Percentiles rank a stretch among this genome's conserved stretches.
These are phyloP conservation scores for Alfaro cultratus DNA, from an alignment of 2,797 vertebrate genomes.

Conservation along the genomic window DNA sequence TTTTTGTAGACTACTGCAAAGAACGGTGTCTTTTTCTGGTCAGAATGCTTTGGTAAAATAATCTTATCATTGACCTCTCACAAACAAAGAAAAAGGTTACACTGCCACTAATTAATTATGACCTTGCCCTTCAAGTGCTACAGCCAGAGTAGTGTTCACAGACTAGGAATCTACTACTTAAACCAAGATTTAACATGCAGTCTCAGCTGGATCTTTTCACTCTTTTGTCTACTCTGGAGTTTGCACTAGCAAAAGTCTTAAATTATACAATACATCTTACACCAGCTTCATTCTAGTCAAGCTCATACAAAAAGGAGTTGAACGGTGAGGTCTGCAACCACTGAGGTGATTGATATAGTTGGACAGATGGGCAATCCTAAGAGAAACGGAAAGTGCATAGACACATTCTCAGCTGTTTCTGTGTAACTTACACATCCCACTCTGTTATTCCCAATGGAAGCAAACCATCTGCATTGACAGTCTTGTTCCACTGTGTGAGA, in stretches of 20 bases:
- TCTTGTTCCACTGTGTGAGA: constrained; percentile 71
- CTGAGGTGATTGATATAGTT: constrained; percentile 39
- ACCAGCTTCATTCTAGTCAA: background rate
- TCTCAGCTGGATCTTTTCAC: background rate
- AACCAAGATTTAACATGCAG: constrained; percentile 28
- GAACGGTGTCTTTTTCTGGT: background rate
- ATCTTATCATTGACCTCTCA: background rate
- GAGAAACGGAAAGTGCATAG: constrained; percentile 43
- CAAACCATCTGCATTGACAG: constrained; percentile 66
- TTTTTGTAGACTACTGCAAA: background rate
- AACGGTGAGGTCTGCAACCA: constrained; percentile 23
- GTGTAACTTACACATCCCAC: constrained; percentile 46
- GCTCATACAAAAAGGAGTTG: constrained; percentile 8
- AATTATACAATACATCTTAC: constrained; percentile 19
- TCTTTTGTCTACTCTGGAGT: constrained; percentile 33
- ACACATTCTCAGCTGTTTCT: constrained; percentile 73
- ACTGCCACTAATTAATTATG: background rate
- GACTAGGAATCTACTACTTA: background rate
- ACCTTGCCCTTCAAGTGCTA: background rate
- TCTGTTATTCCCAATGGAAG: constrained; percentile 67
- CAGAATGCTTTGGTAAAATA: background rate
- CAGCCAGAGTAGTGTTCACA: background rate
- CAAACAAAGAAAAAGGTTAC: background rate
- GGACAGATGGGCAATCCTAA: constrained; percentile 23
- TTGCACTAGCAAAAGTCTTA: constrained; percentile 31